Base-by-base conservation (phyloP, 1,140 invertebrate species). In the Eriosoma lanigerum region DNA sequence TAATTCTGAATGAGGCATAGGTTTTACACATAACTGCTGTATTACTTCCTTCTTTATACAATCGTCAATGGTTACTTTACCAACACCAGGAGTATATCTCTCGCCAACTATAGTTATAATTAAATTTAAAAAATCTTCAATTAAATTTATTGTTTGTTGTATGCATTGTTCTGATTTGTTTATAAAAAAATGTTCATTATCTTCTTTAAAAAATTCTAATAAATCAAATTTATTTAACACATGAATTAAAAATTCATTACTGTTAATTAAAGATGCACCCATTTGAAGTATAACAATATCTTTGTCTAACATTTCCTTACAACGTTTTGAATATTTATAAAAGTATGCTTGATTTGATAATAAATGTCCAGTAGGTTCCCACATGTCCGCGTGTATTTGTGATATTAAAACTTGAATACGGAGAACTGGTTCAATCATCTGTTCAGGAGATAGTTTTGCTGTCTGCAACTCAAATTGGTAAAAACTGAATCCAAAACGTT, bases 311-410 rank as follows among this genome's bases (percentile, higher is more conserved):
- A 99, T 99, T 87, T 98, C 96, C n/a, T 91, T 90, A 29, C 97
- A 90, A 85, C 95, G 97, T 84, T 94, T 93, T 5, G 97, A 95
- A 87, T 97, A 98, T 83, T 96, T 93, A 86, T 98, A 98, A 86
- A 97, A 98, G 85, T 93, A 97, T 0, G 98, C 89, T 86, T 98
- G 98, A 88, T 99, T 98, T 10, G 98, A 88, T 12, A 99, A 87
- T 2, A 96, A 96, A 86, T 97, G 98, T 9, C 98, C 98, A 86
- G 99, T 99, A 82, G 97, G 89, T 46, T 96, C 89, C 98, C 98
- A 99, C 95, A 99, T 96, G 24, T 95, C 94, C 3, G 96, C 94
- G 85, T 97, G 92, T 15, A 96, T 93, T 84, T 95, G 93, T 0
- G 94, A 91, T 81, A 96, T 93, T 92, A 96, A 93, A 0, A 94